phyloP scores from a whole-genome alignment of 1,140 invertebrate species.

The Colletes gigas region DNA sequence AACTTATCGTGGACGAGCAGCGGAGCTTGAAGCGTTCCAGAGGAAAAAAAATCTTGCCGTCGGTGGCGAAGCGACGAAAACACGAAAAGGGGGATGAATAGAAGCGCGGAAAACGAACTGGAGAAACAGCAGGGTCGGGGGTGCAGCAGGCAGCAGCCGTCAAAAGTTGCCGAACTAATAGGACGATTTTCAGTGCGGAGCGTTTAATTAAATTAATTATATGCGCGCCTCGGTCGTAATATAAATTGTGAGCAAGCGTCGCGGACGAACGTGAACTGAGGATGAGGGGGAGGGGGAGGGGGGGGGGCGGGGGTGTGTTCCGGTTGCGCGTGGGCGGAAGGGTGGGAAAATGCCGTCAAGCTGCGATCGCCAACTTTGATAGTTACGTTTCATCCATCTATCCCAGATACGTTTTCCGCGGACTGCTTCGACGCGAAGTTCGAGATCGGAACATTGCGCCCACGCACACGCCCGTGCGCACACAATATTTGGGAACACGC shows the following conservation, averaged over 20 bases:
- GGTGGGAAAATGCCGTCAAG: slow-evolving; percentile 65
- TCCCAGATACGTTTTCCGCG: slow-evolving; percentile 70
- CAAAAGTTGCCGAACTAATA: slow-evolving; percentile 80
- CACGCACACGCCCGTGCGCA: slow-evolving; percentile 28
- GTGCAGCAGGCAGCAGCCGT: slow-evolving; percentile 64
- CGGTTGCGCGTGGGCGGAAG: slow-evolving; percentile 41
- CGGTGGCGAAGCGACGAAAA: slow-evolving; percentile 45
- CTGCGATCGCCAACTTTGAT: slow-evolving; percentile 80
- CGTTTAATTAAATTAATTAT: slow-evolving; percentile 82
- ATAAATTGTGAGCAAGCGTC: slow-evolving; percentile 78
- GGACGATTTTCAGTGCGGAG: slow-evolving; percentile 78
- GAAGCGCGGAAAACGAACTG: slow-evolving; percentile 51
- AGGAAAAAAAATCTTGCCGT: slow-evolving; percentile 9
- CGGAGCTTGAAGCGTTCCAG: slow-evolving; percentile 1
- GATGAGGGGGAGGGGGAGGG: background rate
- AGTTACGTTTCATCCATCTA: slow-evolving; percentile 79
- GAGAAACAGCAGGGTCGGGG: slow-evolving; percentile 36
- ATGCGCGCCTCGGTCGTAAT: slow-evolving; percentile 78
- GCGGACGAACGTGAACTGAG: slow-evolving; percentile 56
- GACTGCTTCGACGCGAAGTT: slow-evolving; percentile 62
- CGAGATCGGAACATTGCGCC: slow-evolving; percentile 55
- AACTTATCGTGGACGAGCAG: slow-evolving; percentile 10
- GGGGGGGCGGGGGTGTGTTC: slow-evolving; percentile 42
- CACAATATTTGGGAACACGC: background rate
- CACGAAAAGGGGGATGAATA: slow-evolving; percentile 28